Evolutionary conservation across 30 jellyfish, hydroid and myxozoan genomes (phyloP), one percentile per base, ranked within the genome.

Genomic region (Rhopilema esculentum): DNA sequence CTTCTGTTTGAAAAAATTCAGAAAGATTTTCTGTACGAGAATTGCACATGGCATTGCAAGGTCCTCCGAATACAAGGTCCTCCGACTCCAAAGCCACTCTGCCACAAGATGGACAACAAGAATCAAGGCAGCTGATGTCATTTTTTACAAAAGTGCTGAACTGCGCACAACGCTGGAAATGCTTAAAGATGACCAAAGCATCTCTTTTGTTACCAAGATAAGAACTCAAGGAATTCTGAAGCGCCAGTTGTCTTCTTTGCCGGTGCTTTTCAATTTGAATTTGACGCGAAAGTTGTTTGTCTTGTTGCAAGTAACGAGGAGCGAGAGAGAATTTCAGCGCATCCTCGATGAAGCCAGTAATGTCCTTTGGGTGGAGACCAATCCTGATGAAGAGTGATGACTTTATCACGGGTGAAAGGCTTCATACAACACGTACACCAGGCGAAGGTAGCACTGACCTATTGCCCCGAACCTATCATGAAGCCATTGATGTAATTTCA

Each of bases 181-280:
- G 66, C 63, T 73, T 21, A 73, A 74, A 63, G 53, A 72, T 51
- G 94, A 85, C 25, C 88, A 53, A 72, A 51, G 72, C 30, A 63
- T 85, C 78, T 69, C 61, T 84, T 31, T 67, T 52, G 26, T 8
- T 48, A 75, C 95, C 31, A 29, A 64, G 49, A 27, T 75, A 27
- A 74, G 84, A 53, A 75, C 66, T 61, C 77, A 68, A 49, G 85
- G 85, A 53, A 33, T 69, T 70, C 85, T 83, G 78, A 83, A 83
- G 78, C 53, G 74, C 78, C 86, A 83, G 74, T 53, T 74, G 83
- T 75, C 95, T 74, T 86, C 88, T 7, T 81, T 86, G 73, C 69
- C 8, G 65, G 87, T 76, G 77, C 84, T 74, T 26, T 86, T 75
- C 29, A 27, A 66, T 76, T 86, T 86, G 82, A 75, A 86, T 86